Evolutionary conservation across 2,888 invertebrate species (phyloP), one percentile per base, ranked within the genome.

Genomic region (Zygogramma bicolorata): DNA sequence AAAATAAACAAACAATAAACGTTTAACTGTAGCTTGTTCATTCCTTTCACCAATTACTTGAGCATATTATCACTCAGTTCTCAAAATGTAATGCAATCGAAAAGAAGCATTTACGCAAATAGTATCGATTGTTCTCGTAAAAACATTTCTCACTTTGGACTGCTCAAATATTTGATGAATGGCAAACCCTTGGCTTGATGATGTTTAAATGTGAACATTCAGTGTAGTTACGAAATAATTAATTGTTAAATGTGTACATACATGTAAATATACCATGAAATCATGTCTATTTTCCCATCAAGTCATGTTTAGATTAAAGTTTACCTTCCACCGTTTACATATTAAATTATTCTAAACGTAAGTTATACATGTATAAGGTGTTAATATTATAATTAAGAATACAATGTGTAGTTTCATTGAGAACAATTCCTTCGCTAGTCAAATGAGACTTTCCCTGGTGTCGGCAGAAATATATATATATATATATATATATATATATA

Each of bases 281-380:
- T 77, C 80, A 77, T 77, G 77, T 80, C 79, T 80, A 80, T 80
- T 81, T 81, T 80, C 80, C 79, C 78, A 80, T 75, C 75, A 75
- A 72, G 68, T 77, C 72, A 77, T 72, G 70, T 70, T 66, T 71
- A 74, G 75, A 70, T 65, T 75, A 74, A 70, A 65, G 63, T 77
- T 75, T 75, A 74, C 73, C 73, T 70, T 68, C 73, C 74, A 75
- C 71, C 68, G 75, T 77, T 77, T 74, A 77, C 73, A 75, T 71
- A 74, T 72, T 74, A 79, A 77, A 80, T 79, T 79, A 79, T 80
- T 81, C 75, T 80, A 77, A 71, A 71, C 75, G 75, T 77, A 77
- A 73, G 68, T 76, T 75, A 77, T 62, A 62, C 69, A 69, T 71
- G 74, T 74, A 71, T 79, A 79, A 77, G 77, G 77, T 78, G 79